phyloP scores from a whole-genome alignment of 2,113 vertebrate species.

The Phocoena sinus region DNA sequence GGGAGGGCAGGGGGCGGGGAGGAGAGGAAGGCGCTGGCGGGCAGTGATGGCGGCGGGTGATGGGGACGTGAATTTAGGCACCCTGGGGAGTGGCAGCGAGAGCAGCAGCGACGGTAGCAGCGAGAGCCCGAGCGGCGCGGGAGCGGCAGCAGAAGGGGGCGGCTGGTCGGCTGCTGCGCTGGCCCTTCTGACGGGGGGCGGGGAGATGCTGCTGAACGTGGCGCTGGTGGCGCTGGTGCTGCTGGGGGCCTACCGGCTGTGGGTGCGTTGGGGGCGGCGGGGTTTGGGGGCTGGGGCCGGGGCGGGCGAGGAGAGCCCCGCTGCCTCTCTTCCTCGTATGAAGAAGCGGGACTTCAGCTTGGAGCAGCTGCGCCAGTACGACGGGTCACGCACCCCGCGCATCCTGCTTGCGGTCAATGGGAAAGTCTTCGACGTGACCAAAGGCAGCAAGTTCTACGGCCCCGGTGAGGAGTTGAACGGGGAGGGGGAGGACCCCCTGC shows the following conservation, averaged over 20 bases:
- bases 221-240: constrained; percentile 80
- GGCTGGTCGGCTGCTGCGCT: constrained; percentile 68
- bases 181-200: constrained; percentile 79
- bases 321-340: constrained; percentile 93
- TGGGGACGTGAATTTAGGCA: constrained; percentile 80
- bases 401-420: constrained; percentile 97
- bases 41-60: constrained; percentile 82
- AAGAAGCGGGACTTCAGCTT: constrained; percentile 95
- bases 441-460: constrained; percentile 96
- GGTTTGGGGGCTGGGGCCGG: constrained; percentile 76
- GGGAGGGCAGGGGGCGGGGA: constrained; percentile 63
- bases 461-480: constrained; percentile 86
- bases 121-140: constrained; percentile 73
- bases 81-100: constrained; percentile 67
- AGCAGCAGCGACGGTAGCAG: constrained; percentile 49
- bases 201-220: constrained; percentile 86
- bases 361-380: constrained; percentile 94
- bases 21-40: constrained; percentile 70
- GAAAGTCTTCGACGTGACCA: constrained; percentile 98
- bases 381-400: constrained; percentile 91
- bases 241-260: constrained; percentile 86
- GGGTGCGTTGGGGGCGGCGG: constrained; percentile 89
- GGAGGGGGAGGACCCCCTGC: background rate
- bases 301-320: constrained; percentile 85
- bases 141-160: constrained; percentile 64